A percentile compares a stretch with the other conserved stretches of the same genome.
These are phyloP conservation scores for Hafferia zeledoni DNA, from an alignment of 2,797 vertebrate species.

Conservation along the genomic window DNA sequence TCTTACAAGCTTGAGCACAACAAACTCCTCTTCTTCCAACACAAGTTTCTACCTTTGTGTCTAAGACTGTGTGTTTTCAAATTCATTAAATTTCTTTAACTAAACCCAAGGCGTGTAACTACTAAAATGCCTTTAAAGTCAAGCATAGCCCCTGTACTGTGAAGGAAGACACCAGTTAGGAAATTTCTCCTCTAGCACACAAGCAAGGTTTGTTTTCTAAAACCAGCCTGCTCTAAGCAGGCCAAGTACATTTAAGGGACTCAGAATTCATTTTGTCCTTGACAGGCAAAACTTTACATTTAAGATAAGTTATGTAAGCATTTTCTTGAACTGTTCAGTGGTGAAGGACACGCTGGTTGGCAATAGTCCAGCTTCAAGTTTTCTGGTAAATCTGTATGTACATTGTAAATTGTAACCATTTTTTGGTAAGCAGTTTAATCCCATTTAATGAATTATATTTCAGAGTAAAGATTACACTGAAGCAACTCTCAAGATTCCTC, in stretches of 20 bases:
- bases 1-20: neutral
- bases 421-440: neutral
- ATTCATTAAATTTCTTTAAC: neutral
- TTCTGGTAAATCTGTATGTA: neutral
- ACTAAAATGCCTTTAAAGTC: neutral
- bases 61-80: neutral
- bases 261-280: neutral
- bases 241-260: neutral
- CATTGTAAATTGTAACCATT: neutral
- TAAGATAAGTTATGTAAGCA: neutral
- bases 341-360: neutral
- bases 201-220: neutral
- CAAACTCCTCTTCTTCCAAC: neutral
- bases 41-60: neutral
- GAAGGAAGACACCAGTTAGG: neutral
- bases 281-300: neutral
- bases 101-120: neutral
- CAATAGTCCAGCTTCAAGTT: neutral
- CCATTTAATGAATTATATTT: neutral
- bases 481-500: neutral
- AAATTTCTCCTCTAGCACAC: neutral
- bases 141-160: neutral
- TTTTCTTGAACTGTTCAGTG: neutral
- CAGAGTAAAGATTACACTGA: neutral
- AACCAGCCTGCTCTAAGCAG: neutral